Base-by-base conservation (phyloP, 2,113 vertebrate species). In the Serinus canaria region DNA sequence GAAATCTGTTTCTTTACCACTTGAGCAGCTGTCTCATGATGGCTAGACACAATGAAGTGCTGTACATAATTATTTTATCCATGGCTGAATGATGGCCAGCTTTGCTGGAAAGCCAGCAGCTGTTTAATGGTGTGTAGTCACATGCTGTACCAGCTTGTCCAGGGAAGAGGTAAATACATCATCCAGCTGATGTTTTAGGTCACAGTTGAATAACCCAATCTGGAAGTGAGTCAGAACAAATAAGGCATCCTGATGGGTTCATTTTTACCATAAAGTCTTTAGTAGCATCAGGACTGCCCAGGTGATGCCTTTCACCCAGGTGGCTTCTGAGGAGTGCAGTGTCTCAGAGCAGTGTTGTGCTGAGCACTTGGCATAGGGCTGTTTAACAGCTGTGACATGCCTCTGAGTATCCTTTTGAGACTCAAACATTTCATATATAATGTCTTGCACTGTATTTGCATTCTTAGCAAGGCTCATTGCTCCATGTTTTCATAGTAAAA, bases 81-180 rank as follows among this genome's bases (percentile, higher is more conserved):
- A 18, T 46, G 79, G 56, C 46, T 96, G 87, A 94, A 78, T 1
- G 30, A 44, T 72, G 46, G 52, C 84, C 91, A 91, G 73, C 60
- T 94, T 85, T 96, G 56, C 81, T 92, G 13, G 8, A 92, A 96
- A 92, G 76, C 78, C 89, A 89, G 37, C 91, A 95, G 94, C 89
- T 94, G 89, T 87, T 93, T 69, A 92, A 83, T 69, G 52, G 62
- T 23, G 37, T 41, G 9, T 8, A 20, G 63, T 78, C 80, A 58
- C 62, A 46, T 21, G n/a, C 47, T 46, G 31, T 67, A 81, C 70
- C 75, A 72, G 49, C 68, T 70, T 73, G 3, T 43, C 16, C 46
- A 90, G 60, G n/a, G 87, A 90, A 88, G 49, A 55, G 80, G 87
- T 89, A 92, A 92, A 81, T 75, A 68, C 17, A 67, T 39, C 55